Percentiles rank a stretch among this genome's conserved stretches.
These are phyloP conservation scores for Cygnus buccinator DNA, from an alignment of 2,113 vertebrate genomes.

Conservation along the genomic window DNA sequence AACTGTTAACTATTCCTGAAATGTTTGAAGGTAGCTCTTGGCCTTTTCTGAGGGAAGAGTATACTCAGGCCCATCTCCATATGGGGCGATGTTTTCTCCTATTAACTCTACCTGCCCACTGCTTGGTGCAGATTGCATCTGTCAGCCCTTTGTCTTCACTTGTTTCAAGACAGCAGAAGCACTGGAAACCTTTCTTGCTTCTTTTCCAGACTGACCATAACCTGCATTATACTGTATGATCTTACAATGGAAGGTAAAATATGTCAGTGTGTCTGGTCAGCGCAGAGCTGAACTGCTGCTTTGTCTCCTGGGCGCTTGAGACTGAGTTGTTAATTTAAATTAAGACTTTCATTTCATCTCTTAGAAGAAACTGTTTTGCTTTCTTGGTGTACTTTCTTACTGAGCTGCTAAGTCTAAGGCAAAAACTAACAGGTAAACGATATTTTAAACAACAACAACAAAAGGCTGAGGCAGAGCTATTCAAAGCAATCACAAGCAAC, in stretches of 20 bases:
- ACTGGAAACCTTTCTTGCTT: not conserved
- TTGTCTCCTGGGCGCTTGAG: not conserved
- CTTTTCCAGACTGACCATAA: not conserved
- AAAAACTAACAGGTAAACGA: not conserved
- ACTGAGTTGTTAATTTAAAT: not conserved
- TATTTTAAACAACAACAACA: not conserved
- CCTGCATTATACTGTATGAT: not conserved
- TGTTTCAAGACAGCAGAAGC: not conserved
- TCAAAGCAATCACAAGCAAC: not conserved
- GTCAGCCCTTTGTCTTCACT: not conserved
- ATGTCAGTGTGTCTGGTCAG: not conserved
- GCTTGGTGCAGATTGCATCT: not conserved
- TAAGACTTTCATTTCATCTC: not conserved
- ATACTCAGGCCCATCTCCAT: not conserved
- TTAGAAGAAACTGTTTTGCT: not conserved
- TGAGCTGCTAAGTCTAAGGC: not conserved
- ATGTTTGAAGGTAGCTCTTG: not conserved
- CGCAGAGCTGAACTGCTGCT: not conserved
- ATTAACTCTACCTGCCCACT: not conserved
- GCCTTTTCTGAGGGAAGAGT: not conserved
- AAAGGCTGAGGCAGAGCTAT: not conserved
- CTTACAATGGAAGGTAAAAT: not conserved
- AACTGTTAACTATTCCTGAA: not conserved
- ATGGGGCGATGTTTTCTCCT: not conserved
- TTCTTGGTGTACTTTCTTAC: not conserved